phyloP scores from a whole-genome alignment of 2,888 invertebrate species.

The Sussaba pulchella region DNA sequence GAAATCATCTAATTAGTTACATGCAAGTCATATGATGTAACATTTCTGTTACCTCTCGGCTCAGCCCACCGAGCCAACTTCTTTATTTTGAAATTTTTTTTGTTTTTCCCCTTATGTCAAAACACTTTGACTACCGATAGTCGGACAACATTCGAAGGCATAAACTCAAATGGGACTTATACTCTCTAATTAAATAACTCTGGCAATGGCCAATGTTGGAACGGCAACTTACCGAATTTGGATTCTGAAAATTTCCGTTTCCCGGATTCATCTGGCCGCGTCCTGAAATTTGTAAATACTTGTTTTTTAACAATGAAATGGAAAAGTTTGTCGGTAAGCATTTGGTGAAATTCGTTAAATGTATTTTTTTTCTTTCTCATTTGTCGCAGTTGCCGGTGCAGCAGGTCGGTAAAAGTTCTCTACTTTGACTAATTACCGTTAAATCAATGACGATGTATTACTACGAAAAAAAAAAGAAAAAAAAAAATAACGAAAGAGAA shows the following conservation, averaged over 20 bases:
- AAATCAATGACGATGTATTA: neutral
- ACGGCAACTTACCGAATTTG: conserved; percentile 51
- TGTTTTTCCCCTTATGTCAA: neutral
- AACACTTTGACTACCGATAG: neutral
- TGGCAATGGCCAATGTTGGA: neutral
- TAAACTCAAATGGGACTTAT: no score
- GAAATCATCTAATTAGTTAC: conserved; percentile 63
- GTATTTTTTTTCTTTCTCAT: no score
- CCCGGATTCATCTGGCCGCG: conserved; percentile 62
- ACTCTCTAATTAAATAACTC: no score
- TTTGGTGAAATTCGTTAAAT: no score
- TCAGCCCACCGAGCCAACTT: neutral
- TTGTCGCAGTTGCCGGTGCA: no score
- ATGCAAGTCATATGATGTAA: conserved; percentile 32
- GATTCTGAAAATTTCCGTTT: conserved; percentile 53
- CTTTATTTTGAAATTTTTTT: neutral
- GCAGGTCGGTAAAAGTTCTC: no score
- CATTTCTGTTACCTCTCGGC: conserved; percentile 22
- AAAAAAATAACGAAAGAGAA: neutral
- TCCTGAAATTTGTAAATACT: conserved; percentile 34
- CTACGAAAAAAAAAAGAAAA: conserved; percentile 28
- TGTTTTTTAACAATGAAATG: neutral
- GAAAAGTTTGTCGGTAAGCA: neutral
- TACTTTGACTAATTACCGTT: no score
- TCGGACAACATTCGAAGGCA: neutral